Conservation (phyloP, 2,113 vertebrate species). For the Neomonachus schauinslandi region DNA sequence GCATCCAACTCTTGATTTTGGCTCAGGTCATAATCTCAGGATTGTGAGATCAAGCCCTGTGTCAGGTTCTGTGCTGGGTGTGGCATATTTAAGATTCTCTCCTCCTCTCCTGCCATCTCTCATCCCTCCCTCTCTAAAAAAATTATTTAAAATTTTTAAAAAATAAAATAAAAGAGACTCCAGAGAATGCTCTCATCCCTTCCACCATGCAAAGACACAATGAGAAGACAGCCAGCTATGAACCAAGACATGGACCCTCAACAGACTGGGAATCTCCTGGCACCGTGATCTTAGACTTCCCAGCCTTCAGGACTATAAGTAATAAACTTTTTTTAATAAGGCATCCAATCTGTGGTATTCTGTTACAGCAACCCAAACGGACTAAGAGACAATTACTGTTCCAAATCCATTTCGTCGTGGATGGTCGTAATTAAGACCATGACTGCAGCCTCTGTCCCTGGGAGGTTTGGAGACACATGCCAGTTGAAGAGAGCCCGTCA, state of each 20-base stretch:
- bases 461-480: background rate
- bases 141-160: background rate
- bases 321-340: background rate
- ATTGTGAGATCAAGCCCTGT: background rate
- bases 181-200: background rate
- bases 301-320: background rate
- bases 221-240: background rate
- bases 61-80: background rate
- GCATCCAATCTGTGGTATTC: background rate
- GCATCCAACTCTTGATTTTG: background rate
- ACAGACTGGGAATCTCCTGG: background rate
- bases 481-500: background rate
- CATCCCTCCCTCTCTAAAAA: background rate
- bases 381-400: background rate
- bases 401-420: conserved; percentile 69
- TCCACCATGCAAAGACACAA: background rate
- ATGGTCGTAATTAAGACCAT: background rate
- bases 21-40: background rate
- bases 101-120: no score
- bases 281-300: background rate
- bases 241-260: background rate
- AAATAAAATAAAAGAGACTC: background rate
- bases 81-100: background rate
- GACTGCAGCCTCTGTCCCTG: conserved; percentile 50
- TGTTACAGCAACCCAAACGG: background rate